A percentile compares a stretch with the other conserved stretches of the same genome.
Conservation (phyloP, 92 coral and sea anemone genomes). For the Epizoanthus ramosus region DNA sequence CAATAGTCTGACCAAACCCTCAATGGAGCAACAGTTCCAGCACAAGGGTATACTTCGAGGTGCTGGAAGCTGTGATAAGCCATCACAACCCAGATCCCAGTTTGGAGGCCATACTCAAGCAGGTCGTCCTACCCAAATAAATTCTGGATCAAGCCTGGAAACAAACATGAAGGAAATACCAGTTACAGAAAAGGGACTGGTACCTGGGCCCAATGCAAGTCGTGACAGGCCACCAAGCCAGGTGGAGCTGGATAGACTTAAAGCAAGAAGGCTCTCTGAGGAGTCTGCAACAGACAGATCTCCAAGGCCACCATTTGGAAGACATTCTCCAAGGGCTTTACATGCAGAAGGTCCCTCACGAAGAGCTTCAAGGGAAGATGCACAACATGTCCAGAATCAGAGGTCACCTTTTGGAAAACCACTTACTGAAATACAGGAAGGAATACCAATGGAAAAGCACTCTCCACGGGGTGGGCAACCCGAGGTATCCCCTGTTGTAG, state of each 20-base stretch:
- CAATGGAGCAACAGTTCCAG: neutral
- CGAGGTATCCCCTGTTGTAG: constrained; percentile 41
- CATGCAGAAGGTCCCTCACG: constrained; percentile 34
- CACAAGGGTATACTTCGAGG: constrained; percentile 18
- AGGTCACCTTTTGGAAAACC: neutral
- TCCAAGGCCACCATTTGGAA: constrained; percentile 29
- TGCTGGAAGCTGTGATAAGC: neutral
- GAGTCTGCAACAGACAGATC: constrained; percentile 21
- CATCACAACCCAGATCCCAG: neutral
- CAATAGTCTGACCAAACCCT: neutral
- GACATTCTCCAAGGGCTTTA: constrained; percentile 22
- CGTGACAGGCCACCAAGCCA: constrained; percentile 18
- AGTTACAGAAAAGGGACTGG: constrained; percentile 6
- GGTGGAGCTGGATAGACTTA: constrained; percentile 35
- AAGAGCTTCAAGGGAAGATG: constrained; percentile 35
- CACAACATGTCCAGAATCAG: neutral
- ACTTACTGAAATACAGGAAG: neutral
- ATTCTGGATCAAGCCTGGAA: neutral
- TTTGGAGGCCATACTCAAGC: neutral
- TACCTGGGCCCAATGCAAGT: neutral
- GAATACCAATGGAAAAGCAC: neutral
- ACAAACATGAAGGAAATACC: neutral
- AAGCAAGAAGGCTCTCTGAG: constrained; percentile 15
- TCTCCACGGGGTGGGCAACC: constrained; percentile 6
- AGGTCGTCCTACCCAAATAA: neutral